Evolutionary conservation across 1,140 invertebrate species (phyloP), one percentile per base, ranked within the genome.

Genomic region (Manduca sexta): DNA sequence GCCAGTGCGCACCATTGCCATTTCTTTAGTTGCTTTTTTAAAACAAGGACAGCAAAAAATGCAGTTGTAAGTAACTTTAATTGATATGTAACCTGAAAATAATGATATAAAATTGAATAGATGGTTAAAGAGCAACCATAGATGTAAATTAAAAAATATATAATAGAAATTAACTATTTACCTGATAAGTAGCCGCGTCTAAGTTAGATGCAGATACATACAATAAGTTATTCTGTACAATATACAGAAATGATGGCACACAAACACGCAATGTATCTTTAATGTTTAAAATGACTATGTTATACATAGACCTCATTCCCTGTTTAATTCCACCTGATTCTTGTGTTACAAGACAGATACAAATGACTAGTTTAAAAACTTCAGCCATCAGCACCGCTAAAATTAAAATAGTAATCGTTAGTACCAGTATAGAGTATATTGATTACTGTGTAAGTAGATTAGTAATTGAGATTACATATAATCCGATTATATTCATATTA

Each of bases 181-280:
- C 97, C 90, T 99, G 98, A 89, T 97, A 97, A n/a, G 97, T 99
- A 4, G 97, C 98, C 50, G 98, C 97, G 89, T 99, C 98, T 52
- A 99, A 89, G 90, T 99, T 97, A 14, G 97, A 97, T 21, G 97
- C 94, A 6, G 98, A 98, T 21, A 99, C 89, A 85, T 99, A 99
- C 1, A 99, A 87, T 38, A 99, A 88, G 89, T 99, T 99, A 78
- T 99, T 99, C 85, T 99, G 98, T 54, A 99, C 85, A 34, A 97
- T 92, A 72, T 99, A 99, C 0, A 99, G 88, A 65, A 98, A 89
- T 2, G 97, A 97, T 45, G 98, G 98, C 18, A 99, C 93, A 66
- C 94, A 95, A 37, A 98, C 94, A 89, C 96, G 95, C 2, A 98
- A 78, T 1, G 96, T 98, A 84, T 99, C 98, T 46, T 74, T 72